phyloP scores from a whole-genome alignment of 2,888 invertebrate genomes.

The Suillia variegata region DNA sequence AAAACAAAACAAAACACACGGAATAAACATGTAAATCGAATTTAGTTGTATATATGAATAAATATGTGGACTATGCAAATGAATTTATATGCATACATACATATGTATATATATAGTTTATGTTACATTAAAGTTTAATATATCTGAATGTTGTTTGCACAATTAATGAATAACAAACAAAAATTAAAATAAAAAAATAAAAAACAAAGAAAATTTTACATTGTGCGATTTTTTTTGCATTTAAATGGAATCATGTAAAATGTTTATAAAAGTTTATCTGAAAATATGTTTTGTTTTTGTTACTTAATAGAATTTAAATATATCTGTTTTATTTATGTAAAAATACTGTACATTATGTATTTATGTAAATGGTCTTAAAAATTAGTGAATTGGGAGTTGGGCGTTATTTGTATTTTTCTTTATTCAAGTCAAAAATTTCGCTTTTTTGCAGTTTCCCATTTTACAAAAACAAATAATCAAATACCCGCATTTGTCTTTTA shows the following conservation, averaged over 20 bases:
- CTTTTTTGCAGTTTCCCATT: too few relatives aligned
- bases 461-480: too few relatives aligned
- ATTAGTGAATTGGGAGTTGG: slow-evolving; percentile 18
- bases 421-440: background rate
- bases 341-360: slow-evolving; percentile 29
- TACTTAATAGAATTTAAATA: background rate
- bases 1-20: too few relatives aligned
- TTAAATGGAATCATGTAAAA: background rate
- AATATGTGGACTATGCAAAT: background rate
- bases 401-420: background rate
- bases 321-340: slow-evolving; percentile 10
- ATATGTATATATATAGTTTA: background rate
- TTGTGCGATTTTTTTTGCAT: slow-evolving; percentile 11
- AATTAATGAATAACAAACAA: too few relatives aligned
- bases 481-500: too few relatives aligned
- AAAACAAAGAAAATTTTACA: slow-evolving; percentile 21
- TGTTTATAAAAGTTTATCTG: slow-evolving; percentile 18
- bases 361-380: slow-evolving; percentile 10
- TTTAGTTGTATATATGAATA: background rate
- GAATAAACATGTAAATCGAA: too few relatives aligned
- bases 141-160: background rate
- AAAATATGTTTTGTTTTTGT: slow-evolving; percentile 17
- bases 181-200: background rate
- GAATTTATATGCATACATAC: background rate
- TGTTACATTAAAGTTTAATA: background rate